Conservation (phyloP, 2,113 vertebrate genomes). For the Toxostoma redivivum region DNA sequence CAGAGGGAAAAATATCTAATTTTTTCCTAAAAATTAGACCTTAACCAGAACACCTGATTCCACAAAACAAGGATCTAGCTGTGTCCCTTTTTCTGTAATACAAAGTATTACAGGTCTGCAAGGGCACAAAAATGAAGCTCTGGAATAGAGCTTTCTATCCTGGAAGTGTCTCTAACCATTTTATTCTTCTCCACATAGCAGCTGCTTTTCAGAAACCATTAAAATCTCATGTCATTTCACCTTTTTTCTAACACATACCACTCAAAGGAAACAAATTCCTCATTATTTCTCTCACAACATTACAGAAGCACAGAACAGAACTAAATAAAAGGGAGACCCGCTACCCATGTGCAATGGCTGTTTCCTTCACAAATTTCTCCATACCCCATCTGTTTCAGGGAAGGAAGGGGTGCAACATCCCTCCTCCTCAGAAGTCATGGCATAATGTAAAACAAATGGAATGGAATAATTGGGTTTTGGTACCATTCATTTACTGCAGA, state of each 20-base stretch:
- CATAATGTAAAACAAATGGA: not conserved
- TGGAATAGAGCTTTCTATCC: not conserved
- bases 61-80: not conserved
- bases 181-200: not conserved
- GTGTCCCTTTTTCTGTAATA: not conserved
- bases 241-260: not conserved
- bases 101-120: not conserved
- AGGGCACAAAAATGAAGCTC: not conserved
- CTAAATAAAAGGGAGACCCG: not conserved
- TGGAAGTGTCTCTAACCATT: not conserved
- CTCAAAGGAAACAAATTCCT: not conserved
- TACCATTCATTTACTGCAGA: not conserved
- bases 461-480: not conserved
- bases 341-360: not conserved
- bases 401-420: not conserved
- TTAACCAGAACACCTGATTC: not conserved
- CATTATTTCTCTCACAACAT: not conserved
- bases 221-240: not conserved
- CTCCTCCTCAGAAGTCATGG: not conserved
- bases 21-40: not conserved
- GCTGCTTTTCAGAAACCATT: not conserved
- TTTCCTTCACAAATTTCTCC: not conserved
- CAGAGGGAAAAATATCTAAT: not conserved
- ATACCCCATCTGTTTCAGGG: not conserved
- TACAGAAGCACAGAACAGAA: not conserved